Evolutionary conservation across 2,113 vertebrate genomes (phyloP).

Genomic region (Fregata magnificens): DNA sequence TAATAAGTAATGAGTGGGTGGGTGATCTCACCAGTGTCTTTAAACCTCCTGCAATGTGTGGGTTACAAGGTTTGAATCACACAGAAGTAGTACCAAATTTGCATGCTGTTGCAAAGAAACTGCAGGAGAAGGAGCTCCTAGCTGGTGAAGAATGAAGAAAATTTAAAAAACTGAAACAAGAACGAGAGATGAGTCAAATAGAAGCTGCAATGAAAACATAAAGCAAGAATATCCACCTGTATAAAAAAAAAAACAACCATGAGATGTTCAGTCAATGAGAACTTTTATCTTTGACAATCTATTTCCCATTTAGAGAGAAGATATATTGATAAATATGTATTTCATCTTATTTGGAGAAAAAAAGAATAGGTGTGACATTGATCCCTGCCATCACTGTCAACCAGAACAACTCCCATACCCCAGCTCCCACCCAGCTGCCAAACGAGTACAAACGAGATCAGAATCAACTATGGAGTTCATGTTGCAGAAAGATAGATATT

Average conservation of each 20-base stretch:
- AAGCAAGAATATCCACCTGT: background rate
- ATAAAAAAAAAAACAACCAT: background rate
- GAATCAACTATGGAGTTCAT: background rate
- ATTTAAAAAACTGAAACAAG: background rate
- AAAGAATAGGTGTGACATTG: background rate
- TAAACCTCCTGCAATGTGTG: conserved; percentile 41
- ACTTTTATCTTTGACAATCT: background rate
- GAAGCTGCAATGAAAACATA: background rate
- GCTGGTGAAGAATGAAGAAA: background rate
- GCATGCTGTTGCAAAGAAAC: background rate
- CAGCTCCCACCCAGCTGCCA: background rate
- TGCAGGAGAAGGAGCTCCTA: background rate
- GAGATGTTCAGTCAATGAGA: background rate
- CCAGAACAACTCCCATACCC: background rate
- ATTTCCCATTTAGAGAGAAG: background rate
- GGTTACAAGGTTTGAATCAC: conserved; percentile 51
- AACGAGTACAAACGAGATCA: background rate
- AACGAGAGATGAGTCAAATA: background rate
- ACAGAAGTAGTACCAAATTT: background rate
- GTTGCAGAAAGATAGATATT: background rate
- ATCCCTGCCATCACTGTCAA: background rate
- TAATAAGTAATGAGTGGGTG: conserved; percentile 28
- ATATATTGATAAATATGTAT: background rate
- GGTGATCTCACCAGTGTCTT: conserved; percentile 51
- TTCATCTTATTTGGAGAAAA: background rate